Conservation (phyloP, 2,797 vertebrate genomes). For the Meriones psammophilus region DNA sequence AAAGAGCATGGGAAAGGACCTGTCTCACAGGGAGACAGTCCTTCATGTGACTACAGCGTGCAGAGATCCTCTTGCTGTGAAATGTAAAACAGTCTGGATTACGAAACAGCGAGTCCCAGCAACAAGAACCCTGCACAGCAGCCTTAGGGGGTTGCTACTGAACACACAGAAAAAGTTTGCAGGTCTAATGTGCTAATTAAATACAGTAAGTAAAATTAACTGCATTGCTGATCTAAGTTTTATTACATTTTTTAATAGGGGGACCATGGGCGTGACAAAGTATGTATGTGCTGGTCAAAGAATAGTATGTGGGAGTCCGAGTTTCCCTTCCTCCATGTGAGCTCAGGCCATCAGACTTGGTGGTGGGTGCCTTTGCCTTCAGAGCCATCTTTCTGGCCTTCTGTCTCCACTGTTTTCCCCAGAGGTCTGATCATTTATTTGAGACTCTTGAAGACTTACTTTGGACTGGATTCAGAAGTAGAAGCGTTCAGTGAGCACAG, state of each 20-base stretch:
- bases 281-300: not conserved
- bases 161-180: conserved; percentile 31
- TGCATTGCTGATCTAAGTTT: not conserved
- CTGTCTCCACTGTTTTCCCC: not conserved
- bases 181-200: conserved; percentile 35
- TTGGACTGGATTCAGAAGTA: not conserved
- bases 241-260: not conserved
- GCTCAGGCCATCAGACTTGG: not conserved
- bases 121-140: not conserved
- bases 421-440: not conserved
- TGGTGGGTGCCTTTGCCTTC: not conserved
- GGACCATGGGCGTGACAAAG: not conserved
- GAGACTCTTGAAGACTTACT: not conserved
- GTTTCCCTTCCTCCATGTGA: not conserved
- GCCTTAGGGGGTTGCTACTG: conserved; percentile 2
- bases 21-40: not conserved
- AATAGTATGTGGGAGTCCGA: not conserved
- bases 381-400: not conserved
- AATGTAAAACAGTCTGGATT: conserved; percentile 31
- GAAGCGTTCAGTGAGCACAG: not conserved
- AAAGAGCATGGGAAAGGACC: conserved; percentile 3
- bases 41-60: not conserved
- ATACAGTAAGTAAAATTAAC: conserved; percentile 34
- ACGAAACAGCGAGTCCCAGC: not conserved
- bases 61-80: conserved; percentile 22